These are phyloP conservation scores for Percina caprodes DNA, from an alignment of 2,113 vertebrate genomes.

Conservation along the genomic window DNA sequence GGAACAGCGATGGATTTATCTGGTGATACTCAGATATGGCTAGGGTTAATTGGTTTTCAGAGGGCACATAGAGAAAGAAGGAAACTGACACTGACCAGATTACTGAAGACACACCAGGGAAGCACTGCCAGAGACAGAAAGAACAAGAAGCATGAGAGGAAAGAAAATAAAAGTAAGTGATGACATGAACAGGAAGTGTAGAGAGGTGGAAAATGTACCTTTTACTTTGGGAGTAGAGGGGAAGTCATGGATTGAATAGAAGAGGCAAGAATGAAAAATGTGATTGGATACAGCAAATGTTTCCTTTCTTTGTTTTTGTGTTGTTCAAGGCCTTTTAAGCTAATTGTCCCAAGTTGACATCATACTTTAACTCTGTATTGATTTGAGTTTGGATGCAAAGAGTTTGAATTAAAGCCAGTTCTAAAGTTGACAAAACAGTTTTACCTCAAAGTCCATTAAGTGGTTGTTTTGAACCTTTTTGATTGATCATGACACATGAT, in stretches of 20 bases:
- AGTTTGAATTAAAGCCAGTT: conserved; percentile 11
- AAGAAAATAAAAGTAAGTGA: conserved; percentile 51
- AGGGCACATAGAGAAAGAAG: conserved; percentile 65
- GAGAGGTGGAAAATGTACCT: conserved; percentile 22
- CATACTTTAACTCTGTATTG: conserved; percentile 1
- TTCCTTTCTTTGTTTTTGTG: not conserved
- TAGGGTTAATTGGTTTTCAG: conserved; percentile 81
- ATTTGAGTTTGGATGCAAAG: conserved; percentile 7
- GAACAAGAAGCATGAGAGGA: conserved; percentile 21
- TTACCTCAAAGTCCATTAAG: not conserved
- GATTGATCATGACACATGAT: not conserved
- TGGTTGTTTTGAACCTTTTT: no score
- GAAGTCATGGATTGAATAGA: conserved; percentile 18
- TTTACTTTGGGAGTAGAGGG: conserved; percentile 1
- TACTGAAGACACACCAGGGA: conserved; percentile 56
- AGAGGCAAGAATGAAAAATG: not conserved
- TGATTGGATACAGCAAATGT: not conserved
- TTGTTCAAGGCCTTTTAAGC: not conserved
- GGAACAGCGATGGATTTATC: conserved; percentile 66
- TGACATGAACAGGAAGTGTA: conserved; percentile 38
- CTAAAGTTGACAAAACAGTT: not conserved
- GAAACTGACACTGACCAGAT: conserved; percentile 67
- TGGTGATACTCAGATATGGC: conserved; percentile 71
- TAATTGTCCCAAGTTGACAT: conserved; percentile 12
- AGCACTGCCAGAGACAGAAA: conserved; percentile 32